A percentile compares a stretch with the other conserved stretches of the same genome.
These are phyloP conservation scores for Pharmacophagus antenor DNA, from an alignment of 2,888 invertebrate species.

Conservation along the genomic window DNA sequence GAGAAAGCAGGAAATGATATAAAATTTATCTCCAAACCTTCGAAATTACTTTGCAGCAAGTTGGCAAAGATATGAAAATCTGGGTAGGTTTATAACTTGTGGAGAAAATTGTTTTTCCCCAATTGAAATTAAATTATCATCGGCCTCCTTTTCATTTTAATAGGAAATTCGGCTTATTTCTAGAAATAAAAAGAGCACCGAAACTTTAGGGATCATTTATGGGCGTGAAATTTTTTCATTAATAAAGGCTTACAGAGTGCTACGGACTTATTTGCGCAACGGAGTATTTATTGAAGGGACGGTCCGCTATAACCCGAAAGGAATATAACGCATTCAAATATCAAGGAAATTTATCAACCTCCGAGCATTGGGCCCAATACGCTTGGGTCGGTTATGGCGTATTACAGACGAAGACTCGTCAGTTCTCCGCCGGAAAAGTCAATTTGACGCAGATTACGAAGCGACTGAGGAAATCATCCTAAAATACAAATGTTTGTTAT, in stretches of 20 bases:
- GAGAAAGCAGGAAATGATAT: conserved; percentile 72
- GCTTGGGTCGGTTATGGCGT: conserved; percentile 75
- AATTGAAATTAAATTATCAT: conserved; percentile 61
- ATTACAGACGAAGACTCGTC: conserved; percentile 73
- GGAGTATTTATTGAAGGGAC: conserved; percentile 65
- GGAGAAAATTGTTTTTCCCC: conserved; percentile 64
- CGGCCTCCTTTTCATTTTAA: conserved; percentile 43
- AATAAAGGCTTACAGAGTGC: conserved; percentile 56
- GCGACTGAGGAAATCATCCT: conserved; percentile 59
- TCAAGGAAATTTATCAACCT: conserved; percentile 76
- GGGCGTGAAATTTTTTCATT: conserved; percentile 50
- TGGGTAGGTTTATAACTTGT: conserved; percentile 71
- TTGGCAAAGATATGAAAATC: conserved; percentile 73
- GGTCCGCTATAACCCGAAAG: conserved; percentile 59
- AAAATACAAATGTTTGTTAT: conserved; percentile 59
- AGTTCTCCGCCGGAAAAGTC: conserved; percentile 74
- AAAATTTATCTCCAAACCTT: conserved; percentile 74
- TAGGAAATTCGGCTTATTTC: conserved; percentile 24
- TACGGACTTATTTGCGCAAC: conserved; percentile 52
- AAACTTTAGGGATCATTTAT: conserved; percentile 11
- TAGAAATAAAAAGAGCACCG: conserved; percentile 20
- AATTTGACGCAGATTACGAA: conserved; percentile 75
- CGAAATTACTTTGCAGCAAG: conserved; percentile 74
- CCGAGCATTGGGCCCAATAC: conserved; percentile 69
- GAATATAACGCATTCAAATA: conserved; percentile 77